A percentile compares a stretch with the other conserved stretches of the same genome.
Evolutionary conservation across 2,888 invertebrate species (phyloP).

Genomic region (Melieria omissa): DNA sequence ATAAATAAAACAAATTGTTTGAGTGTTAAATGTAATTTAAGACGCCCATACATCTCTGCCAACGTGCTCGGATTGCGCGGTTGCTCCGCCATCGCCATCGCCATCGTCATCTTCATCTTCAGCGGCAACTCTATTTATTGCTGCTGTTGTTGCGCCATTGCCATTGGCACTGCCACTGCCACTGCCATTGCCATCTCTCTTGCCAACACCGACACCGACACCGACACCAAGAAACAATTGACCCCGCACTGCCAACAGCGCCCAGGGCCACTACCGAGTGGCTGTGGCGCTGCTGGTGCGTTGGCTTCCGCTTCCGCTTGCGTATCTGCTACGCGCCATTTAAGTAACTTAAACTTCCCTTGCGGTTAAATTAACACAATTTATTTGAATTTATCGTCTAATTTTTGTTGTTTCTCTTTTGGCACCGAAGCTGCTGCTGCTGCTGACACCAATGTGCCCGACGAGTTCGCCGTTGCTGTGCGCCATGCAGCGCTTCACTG

Average conservation of each 20-base stretch:
- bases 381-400: conserved; percentile 59
- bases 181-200: too few species aligned
- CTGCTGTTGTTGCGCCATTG: too few species aligned
- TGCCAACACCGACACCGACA: not conserved
- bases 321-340: conserved; percentile 1
- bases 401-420: conserved; percentile 17
- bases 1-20: conserved; percentile 37
- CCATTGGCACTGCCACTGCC: too few species aligned
- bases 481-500: too few species aligned
- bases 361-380: conserved; percentile 62
- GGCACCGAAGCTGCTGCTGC: conserved; percentile 4
- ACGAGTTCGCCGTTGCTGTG: not conserved
- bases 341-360: conserved; percentile 54
- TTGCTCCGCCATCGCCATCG: too few species aligned
- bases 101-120: too few species aligned
- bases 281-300: not conserved
- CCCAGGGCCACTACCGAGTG: not conserved
- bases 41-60: conserved; percentile 6
- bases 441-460: conserved; percentile 8
- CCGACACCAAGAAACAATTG: conserved; percentile 11
- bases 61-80: too few species aligned
- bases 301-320: conserved; percentile 5
- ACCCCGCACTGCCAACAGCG: not conserved
- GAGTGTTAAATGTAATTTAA: conserved; percentile 35
- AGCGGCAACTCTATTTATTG: too few species aligned